Evolutionary conservation across 2,888 invertebrate genomes (phyloP).

Genomic region (Ptychoptera contaminata): DNA sequence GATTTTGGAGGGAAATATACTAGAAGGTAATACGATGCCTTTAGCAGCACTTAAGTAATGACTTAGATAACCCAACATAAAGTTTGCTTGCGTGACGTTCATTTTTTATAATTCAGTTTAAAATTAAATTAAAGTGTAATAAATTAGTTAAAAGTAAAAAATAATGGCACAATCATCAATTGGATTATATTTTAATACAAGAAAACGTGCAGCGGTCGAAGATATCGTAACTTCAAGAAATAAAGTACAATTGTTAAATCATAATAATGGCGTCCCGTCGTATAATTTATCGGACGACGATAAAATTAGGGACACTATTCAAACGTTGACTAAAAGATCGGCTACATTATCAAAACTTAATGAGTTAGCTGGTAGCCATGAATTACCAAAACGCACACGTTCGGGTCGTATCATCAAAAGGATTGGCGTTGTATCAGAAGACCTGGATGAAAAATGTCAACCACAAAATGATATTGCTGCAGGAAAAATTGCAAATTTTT

Average conservation of each 20-base stretch:
- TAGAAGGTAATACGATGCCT: too few relatives aligned
- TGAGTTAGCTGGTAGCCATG: neutral
- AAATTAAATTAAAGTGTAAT: neutral
- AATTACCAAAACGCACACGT: constrained; percentile 14
- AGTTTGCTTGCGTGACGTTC: constrained; percentile 1
- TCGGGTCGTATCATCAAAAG: constrained; percentile 22
- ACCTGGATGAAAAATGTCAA: constrained; percentile 6
- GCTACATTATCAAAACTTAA: neutral
- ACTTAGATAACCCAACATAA: neutral
- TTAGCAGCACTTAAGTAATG: too few relatives aligned
- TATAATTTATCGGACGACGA: neutral
- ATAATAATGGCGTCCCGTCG: neutral
- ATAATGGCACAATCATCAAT: constrained; percentile 63
- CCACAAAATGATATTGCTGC: constrained; percentile 10
- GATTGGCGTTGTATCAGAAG: constrained; percentile 16
- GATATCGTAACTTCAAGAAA: constrained; percentile 40
- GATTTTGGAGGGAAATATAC: constrained; percentile 3
- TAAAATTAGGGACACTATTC: constrained; percentile 3
- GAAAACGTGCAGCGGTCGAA: constrained; percentile 58
- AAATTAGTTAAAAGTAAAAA: neutral
- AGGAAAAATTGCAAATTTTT: constrained; percentile 25
- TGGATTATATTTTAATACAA: constrained; percentile 56
- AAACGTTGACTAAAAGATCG: neutral
- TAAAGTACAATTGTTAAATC: constrained; percentile 33
- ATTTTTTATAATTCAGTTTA: neutral